Evolutionary conservation across 1,140 invertebrate genomes (phyloP), one percentile per base, ranked within the genome.

Genomic region (Ooceraea biroi): DNA sequence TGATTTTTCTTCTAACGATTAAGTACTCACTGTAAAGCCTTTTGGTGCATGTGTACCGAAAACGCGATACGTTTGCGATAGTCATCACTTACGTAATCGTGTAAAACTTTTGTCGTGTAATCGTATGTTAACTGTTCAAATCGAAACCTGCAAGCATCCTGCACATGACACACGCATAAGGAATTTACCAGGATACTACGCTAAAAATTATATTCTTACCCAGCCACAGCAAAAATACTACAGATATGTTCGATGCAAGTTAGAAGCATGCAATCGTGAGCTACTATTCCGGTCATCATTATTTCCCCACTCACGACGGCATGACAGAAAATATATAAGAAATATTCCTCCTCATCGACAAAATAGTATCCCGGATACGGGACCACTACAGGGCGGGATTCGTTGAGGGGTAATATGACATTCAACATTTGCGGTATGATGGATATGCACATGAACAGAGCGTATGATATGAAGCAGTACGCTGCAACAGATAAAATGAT

Each of bases 201-300:
- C 10, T 50, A 17, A 3, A 58, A 22, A 12, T 57, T 14, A 25
- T n/a, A n/a, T 44, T 80, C 50, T 84, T 72, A 78, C 83, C 83
- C 55, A 14, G 74, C 66, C 30, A 85, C 14, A 19, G 84, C 19
- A 12, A 83, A 85, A 25, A 83, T 50, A 27, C 84, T 73, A 50
- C 83, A 87, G 22, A 83, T 22, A 12, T 86, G 82, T 50, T 68
- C 69, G 22, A 80, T 55, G 4, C 50, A 83, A 36, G 68, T 68
- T 25, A 71, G 19, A 0, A 78, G 65, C 36, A 73, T 48, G n/a
- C 77, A 55, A 22, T 82, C 77, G 25, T 69, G 55, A 22, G 83
- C 48, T 17, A 82, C n/a, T 46, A 86, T 27, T 10, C 57, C 58
- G 8, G 44, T 30, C 4, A 68, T 27, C 1, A 65, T n/a, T n/a